Evolutionary conservation across 2,797 vertebrate species (phyloP).

Genomic region (Pyrocephalus nanus): DNA sequence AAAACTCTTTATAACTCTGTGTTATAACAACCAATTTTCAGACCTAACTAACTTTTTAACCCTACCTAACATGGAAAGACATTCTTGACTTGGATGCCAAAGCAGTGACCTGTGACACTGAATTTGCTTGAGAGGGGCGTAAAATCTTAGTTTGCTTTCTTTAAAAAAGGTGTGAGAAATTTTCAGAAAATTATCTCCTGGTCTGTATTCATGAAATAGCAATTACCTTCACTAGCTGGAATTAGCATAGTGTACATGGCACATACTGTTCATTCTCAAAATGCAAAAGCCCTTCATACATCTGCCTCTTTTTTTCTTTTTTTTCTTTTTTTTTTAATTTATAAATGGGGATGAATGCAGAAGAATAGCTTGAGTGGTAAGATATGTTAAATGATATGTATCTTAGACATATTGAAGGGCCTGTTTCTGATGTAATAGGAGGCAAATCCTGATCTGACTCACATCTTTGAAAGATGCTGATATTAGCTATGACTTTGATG

Average conservation of each 20-base stretch:
- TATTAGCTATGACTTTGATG: neutral
- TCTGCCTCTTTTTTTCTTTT: neutral
- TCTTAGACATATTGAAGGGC: neutral
- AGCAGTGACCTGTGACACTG: neutral
- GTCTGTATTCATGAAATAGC: neutral
- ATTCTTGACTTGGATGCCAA: neutral
- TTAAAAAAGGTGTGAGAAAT: neutral
- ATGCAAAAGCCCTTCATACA: neutral
- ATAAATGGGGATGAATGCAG: neutral
- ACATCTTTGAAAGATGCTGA: neutral
- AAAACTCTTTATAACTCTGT: neutral
- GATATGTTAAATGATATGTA: neutral
- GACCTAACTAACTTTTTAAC: neutral
- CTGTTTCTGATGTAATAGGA: neutral
- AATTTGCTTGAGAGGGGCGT: neutral
- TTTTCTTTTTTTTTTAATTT: neutral
- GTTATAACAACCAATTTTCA: neutral
- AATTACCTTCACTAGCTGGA: neutral
- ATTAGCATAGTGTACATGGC: fast-evolving
- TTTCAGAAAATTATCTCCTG: neutral
- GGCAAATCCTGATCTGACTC: neutral
- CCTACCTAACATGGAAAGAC: neutral
- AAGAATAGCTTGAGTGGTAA: neutral
- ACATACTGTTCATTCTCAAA: fast-evolving
- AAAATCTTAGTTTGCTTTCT: neutral